Percentiles rank a stretch among this genome's conserved stretches.
Evolutionary conservation across 2,888 invertebrate species (phyloP).

Genomic region (Caenorhabditis angaria): DNA sequence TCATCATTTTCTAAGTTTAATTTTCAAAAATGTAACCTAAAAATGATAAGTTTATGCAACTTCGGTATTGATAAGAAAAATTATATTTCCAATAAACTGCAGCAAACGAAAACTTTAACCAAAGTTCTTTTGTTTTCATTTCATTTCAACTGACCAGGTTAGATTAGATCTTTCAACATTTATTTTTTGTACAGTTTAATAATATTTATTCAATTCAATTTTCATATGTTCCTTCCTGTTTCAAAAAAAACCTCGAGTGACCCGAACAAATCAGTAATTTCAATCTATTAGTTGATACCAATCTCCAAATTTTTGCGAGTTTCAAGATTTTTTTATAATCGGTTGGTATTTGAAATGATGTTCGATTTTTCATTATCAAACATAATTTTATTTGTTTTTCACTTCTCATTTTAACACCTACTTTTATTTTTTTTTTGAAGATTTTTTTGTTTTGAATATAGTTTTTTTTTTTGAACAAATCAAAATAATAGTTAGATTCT

Average conservation of each 20-base stretch:
- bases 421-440: neutral
- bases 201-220: constrained; percentile 4
- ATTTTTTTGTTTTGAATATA: neutral
- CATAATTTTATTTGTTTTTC: neutral
- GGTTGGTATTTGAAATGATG: too few relatives aligned
- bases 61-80: too few relatives aligned
- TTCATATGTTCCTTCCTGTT: neutral
- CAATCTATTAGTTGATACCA: neutral
- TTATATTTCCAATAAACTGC: too few relatives aligned
- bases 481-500: neutral
- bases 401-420: neutral
- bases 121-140: neutral
- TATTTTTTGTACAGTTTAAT: constrained; percentile 5
- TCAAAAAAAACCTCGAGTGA: constrained; percentile 5
- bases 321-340: neutral
- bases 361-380: neutral
- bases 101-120: too few relatives aligned
- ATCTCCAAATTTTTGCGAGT: neutral
- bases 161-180: constrained; percentile 4
- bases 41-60: too few relatives aligned
- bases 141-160: neutral
- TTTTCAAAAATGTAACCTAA: too few relatives aligned
- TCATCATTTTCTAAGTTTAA: too few relatives aligned
- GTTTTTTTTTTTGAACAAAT: neutral
- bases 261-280: neutral